Conservation (phyloP, 1,140 invertebrate genomes). For the Pseudomyrmex dendroicus region DNA sequence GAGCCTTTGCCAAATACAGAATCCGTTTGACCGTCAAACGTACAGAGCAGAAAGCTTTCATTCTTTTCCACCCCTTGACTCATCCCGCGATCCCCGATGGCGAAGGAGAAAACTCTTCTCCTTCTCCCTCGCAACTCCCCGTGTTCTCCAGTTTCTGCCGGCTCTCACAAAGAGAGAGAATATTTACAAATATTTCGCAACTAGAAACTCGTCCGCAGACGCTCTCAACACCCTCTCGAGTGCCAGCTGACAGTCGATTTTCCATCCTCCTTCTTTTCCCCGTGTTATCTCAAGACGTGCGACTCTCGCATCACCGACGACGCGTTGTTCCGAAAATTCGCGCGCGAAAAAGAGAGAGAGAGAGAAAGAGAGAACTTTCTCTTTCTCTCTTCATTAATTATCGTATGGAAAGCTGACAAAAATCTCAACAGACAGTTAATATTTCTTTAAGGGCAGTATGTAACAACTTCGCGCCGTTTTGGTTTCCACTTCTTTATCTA, state of each 20-base stretch:
- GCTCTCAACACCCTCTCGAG: constrained; percentile 64
- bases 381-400: constrained; percentile 1
- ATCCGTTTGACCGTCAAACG: constrained; percentile 82
- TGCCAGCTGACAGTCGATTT: constrained; percentile 65
- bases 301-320: constrained; percentile 20
- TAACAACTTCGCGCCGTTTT: constrained; percentile 22
- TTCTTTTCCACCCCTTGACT: constrained; percentile 78
- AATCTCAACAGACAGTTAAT: background rate
- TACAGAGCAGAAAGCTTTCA: constrained; percentile 81
- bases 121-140: constrained; percentile 37
- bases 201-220: constrained; percentile 63
- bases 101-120: constrained; percentile 25
- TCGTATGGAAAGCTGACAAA: background rate
- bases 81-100: constrained; percentile 56
- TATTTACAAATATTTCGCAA: constrained; percentile 80
- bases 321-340: constrained; percentile 39
- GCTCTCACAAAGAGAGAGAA: constrained; percentile 66
- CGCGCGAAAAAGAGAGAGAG: no score
- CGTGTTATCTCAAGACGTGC: constrained; percentile 29
- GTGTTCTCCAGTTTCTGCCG: constrained; percentile 1
- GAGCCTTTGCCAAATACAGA: constrained; percentile 81
- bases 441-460: background rate
- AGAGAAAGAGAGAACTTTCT: constrained; percentile 17
- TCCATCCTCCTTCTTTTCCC: constrained; percentile 51
- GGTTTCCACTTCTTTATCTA: constrained; percentile 77